A percentile compares a stretch with the other conserved stretches of the same genome.
These are phyloP conservation scores for Perizoma flavofasciatum DNA, from an alignment of 2,888 invertebrate species.

Conservation along the genomic window DNA sequence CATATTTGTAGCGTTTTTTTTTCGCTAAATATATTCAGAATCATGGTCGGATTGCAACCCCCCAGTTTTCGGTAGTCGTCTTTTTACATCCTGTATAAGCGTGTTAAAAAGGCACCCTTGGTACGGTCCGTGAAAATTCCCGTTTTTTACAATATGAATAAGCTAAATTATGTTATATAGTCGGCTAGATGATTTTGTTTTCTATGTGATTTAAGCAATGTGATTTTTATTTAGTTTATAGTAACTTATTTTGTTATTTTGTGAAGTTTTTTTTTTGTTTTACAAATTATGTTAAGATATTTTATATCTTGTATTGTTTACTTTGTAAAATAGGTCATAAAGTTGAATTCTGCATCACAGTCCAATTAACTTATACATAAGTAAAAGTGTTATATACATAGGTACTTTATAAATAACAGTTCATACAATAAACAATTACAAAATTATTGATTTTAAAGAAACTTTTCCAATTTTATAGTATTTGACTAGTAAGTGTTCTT, in stretches of 20 bases:
- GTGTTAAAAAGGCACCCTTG: too few relatives aligned
- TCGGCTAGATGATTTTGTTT: slow-evolving; percentile 1
- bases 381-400: neutral
- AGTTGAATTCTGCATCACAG: neutral
- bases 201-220: slow-evolving; percentile 20
- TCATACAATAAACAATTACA: too few relatives aligned
- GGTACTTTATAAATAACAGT: too few relatives aligned
- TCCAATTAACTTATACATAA: neutral
- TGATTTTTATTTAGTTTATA: slow-evolving; percentile 33
- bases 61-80: too few relatives aligned
- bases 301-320: neutral
- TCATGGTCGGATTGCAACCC: too few relatives aligned
- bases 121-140: too few relatives aligned
- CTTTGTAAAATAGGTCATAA: neutral
- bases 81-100: too few relatives aligned
- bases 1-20: too few relatives aligned
- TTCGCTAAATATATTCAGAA: too few relatives aligned
- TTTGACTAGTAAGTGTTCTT: slow-evolving; percentile 3
- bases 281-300: neutral
- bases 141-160: too few relatives aligned
- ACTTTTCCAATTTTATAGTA: slow-evolving; percentile 17
- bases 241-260: slow-evolving; percentile 24
- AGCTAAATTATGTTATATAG: too few relatives aligned
- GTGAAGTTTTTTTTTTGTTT: neutral
- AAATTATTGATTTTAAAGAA: too few relatives aligned